A percentile compares a stretch with the other conserved stretches of the same genome.
Evolutionary conservation across 2,113 vertebrate genomes (phyloP).

Genomic region (Orthochromis indermauri): DNA sequence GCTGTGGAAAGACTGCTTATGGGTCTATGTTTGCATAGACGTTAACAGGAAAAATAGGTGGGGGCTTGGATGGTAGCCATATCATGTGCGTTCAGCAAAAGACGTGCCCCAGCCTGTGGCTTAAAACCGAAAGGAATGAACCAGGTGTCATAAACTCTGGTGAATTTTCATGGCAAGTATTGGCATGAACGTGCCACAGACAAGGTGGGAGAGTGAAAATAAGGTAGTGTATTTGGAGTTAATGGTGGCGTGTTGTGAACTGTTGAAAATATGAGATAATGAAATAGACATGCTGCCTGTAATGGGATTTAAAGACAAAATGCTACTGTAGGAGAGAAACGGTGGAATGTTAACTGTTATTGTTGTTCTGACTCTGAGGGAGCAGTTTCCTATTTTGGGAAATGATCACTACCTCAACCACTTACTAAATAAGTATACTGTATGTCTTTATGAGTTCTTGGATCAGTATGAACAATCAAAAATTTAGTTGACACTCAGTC

Average conservation of each 20-base stretch:
- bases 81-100: slow-evolving; percentile 12
- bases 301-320: neutral
- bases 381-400: neutral
- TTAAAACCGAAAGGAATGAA: slow-evolving; percentile 29
- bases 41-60: slow-evolving; percentile 33
- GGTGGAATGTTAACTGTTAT: neutral
- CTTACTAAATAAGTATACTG: neutral
- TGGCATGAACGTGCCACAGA: neutral
- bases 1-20: neutral
- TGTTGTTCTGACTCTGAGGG: neutral
- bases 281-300: neutral
- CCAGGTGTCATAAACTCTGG: neutral
- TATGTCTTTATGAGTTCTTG: neutral
- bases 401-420: neutral
- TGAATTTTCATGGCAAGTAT: neutral
- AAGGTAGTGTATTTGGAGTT: neutral
- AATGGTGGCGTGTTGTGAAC: neutral
- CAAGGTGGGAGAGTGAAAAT: neutral
- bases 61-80: slow-evolving; percentile 46
- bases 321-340: neutral
- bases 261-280: neutral
- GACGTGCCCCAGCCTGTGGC: slow-evolving; percentile 48
- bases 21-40: slow-evolving; percentile 49
- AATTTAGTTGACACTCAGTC: neutral
- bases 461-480: neutral